Evolutionary conservation across 2,113 vertebrate genomes (phyloP).

Genomic region (Empidonax traillii): DNA sequence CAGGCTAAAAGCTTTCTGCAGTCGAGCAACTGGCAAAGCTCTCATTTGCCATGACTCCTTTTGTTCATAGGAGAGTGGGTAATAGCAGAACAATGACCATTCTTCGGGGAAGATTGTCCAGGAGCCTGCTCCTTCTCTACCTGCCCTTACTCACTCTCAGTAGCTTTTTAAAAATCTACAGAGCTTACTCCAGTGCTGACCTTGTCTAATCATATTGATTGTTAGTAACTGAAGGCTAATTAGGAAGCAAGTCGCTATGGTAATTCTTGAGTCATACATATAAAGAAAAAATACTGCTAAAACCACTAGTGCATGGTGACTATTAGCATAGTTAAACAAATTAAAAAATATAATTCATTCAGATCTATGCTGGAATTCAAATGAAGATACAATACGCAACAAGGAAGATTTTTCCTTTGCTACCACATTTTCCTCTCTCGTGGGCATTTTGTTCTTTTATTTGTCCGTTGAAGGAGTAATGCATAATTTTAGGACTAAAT

Average conservation of each 20-base stretch:
- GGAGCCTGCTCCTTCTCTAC: background rate
- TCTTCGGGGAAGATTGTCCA: background rate
- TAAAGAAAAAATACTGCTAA: conserved; percentile 69
- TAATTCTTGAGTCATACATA: conserved; percentile 70
- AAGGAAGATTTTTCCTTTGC: conserved; percentile 3
- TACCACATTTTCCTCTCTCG: background rate
- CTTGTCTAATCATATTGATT: conserved; percentile 74
- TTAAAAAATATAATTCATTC: conserved; percentile 71
- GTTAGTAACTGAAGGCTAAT: conserved; percentile 71
- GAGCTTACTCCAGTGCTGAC: conserved; percentile 55
- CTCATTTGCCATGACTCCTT: background rate
- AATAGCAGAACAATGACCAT: background rate
- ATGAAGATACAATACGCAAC: conserved; percentile 3
- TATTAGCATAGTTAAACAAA: conserved; percentile 67
- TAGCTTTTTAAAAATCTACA: conserved; percentile 17
- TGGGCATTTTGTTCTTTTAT: conserved; percentile 7
- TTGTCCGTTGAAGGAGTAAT: conserved; percentile 9
- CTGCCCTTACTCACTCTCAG: background rate
- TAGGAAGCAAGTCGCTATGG: conserved; percentile 75
- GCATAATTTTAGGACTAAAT: background rate
- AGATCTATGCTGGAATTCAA: conserved; percentile 69
- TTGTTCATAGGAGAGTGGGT: background rate
- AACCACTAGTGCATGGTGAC: conserved; percentile 58
- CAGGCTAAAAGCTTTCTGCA: conserved; percentile 20
- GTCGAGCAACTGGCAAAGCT: background rate